A percentile compares a stretch with the other conserved stretches of the same genome.
phyloP scores from a whole-genome alignment of 2,888 invertebrate species.

The Sylvicola fuscatus region DNA sequence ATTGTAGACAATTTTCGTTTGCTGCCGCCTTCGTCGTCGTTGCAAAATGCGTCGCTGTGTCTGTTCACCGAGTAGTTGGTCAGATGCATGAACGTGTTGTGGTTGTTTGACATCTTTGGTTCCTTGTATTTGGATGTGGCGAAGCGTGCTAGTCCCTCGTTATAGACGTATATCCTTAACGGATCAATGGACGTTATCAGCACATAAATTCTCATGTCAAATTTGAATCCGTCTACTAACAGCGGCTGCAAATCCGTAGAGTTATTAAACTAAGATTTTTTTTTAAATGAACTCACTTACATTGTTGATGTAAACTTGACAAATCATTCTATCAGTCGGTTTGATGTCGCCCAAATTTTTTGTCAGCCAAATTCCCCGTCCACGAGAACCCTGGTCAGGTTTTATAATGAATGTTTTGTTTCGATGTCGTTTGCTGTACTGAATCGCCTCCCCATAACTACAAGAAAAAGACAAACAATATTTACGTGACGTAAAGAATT shows the following conservation, averaged over 20 bases:
- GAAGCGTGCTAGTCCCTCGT: constrained; percentile 78
- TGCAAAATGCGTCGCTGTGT: constrained; percentile 65
- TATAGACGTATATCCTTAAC: constrained; percentile 70
- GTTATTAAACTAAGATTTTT: not conserved
- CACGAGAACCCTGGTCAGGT: constrained; percentile 81
- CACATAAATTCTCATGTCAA: constrained; percentile 74
- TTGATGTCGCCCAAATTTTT: constrained; percentile 62
- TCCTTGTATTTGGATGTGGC: constrained; percentile 76
- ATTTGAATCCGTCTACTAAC: constrained; percentile 80
- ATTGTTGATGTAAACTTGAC: constrained; percentile 53
- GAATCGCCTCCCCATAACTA: constrained; percentile 51
- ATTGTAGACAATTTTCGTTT: constrained; percentile 68
- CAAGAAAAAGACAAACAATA: constrained; percentile 5
- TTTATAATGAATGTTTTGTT: constrained; percentile 72
- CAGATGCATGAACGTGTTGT: constrained; percentile 83
- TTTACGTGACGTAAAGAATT: constrained; percentile 2
- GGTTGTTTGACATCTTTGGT: constrained; percentile 59
- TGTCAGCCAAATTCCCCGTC: constrained; percentile 72
- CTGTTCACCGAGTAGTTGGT: constrained; percentile 91
- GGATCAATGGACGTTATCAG: constrained; percentile 83
- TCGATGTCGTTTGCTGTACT: constrained; percentile 45
- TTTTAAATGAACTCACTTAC: constrained; percentile 21
- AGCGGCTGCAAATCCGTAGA: constrained; percentile 37
- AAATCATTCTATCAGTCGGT: constrained; percentile 64
- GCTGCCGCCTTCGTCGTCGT: constrained; percentile 70